These are phyloP conservation scores for Gyrodactylus bullatarudis DNA, from an alignment of 1,140 invertebrate genomes.

Conservation along the genomic window DNA sequence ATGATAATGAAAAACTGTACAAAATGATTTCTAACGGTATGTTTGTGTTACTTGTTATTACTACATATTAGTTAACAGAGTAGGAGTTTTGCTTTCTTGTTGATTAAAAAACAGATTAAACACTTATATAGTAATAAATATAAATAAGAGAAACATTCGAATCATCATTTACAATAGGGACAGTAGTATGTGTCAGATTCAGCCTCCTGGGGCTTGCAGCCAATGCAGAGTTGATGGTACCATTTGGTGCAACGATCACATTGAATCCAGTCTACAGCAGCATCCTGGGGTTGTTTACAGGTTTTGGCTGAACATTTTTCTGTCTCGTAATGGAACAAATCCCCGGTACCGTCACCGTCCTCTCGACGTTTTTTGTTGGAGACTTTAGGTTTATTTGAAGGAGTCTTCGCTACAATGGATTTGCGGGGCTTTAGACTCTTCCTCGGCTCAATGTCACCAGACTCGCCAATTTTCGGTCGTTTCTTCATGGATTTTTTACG, in stretches of 20 bases:
- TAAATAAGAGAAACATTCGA: no score
- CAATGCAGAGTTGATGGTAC: slow-evolving; percentile 17
- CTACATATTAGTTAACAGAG: no score
- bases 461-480: background rate
- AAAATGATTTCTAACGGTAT: no score
- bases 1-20: no score
- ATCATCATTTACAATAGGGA: no score
- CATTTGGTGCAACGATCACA: slow-evolving; percentile 19
- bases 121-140: no score
- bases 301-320: background rate
- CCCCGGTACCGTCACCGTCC: background rate
- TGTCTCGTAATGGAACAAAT: background rate
- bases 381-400: background rate
- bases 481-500: background rate
- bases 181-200: background rate
- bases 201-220: background rate
- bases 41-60: no score
- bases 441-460: no score
- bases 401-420: background rate
- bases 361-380: background rate
- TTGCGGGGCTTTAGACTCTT: background rate
- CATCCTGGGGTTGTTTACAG: background rate
- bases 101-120: no score
- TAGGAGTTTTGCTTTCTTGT: no score
- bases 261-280: slow-evolving; percentile 12